Evolutionary conservation across 2,888 invertebrate species (phyloP), one percentile per base, ranked within the genome.

Genomic region (Melangyna quadrimaculata): DNA sequence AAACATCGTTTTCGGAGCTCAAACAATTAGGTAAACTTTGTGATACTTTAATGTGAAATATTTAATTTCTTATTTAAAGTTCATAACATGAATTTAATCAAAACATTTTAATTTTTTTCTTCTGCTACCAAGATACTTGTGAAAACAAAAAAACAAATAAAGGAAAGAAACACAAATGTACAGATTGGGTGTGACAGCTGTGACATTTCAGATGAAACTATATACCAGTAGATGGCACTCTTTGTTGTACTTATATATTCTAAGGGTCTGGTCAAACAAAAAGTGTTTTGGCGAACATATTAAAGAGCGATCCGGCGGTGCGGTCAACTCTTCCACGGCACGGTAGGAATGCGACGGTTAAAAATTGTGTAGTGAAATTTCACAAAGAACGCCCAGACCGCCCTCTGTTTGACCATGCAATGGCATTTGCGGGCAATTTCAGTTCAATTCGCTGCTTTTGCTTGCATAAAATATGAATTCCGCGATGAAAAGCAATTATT

Each of bases 1-100:
- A 89, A 95, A 95, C 95, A 95, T 95, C 22, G 1, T 67, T n/a
- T n/a, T n/a, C n/a, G n/a, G n/a, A n/a, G 24, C 7, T 19, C 3
- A 35, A 10, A 51, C 22, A 8, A 37, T 22, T 17, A 43, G 1
- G 27, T n/a, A 1, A 17, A 10, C 10, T n/a, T 43, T 27, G 14
- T 22, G 3, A 2, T 29, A n/a, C 4, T 24, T n/a, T 1, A 17
- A 10, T 40, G 19, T 22, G 10, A 27, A 40, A 27, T 17, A 10
- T 61, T 35, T 37, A 14, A n/a, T 37, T 59, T 37, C 2, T n/a
- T 3, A 4, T 43, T 22, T 32, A 9, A 17, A 27, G 6, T 79
- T 88, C 55, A 80, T 14, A 14, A 22, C 4, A 37, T 22, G 40
- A 71, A 77, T 75, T 73, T 65, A 53, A 70, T 48, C 57, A 71